phyloP scores from a whole-genome alignment of 2,888 invertebrate genomes.

The Acleris cristana region DNA sequence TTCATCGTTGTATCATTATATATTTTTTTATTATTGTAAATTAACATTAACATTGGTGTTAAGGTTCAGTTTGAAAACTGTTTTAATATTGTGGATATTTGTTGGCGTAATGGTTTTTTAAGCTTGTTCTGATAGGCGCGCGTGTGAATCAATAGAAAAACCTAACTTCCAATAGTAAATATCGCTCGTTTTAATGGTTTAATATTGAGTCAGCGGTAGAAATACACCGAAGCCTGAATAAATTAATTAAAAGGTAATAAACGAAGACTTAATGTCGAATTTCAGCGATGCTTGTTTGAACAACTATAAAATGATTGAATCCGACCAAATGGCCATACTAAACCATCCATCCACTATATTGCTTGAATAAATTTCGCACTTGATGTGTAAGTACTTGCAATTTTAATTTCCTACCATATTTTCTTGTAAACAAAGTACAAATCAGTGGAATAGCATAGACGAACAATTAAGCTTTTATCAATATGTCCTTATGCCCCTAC shows the following conservation, averaged over 20 bases:
- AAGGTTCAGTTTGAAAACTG: slow-evolving; percentile 27
- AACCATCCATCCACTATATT: slow-evolving; percentile 30
- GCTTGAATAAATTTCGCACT: slow-evolving; percentile 7
- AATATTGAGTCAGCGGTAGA: background rate
- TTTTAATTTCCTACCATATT: slow-evolving; percentile 24
- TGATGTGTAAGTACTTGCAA: slow-evolving; percentile 7
- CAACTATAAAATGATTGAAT: slow-evolving; percentile 18
- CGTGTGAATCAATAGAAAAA: slow-evolving; percentile 20
- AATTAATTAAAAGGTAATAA: background rate
- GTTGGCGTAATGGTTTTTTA: slow-evolving; percentile 27
- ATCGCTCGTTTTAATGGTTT: background rate
- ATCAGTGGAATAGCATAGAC: slow-evolving; percentile 26
- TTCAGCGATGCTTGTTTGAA: slow-evolving; percentile 23
- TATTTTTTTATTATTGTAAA: slow-evolving; percentile 52
- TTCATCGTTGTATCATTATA: slow-evolving; percentile 69
- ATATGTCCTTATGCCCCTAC: slow-evolving; percentile 26
- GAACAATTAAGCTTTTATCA: slow-evolving; percentile 28
- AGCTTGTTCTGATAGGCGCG: slow-evolving; percentile 12
- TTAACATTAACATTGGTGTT: slow-evolving; percentile 28
- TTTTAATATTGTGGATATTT: slow-evolving; percentile 31
- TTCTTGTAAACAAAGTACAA: slow-evolving; percentile 70
- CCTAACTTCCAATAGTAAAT: background rate
- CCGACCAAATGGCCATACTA: slow-evolving; percentile 15
- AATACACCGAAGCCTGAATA: background rate
- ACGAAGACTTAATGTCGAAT: slow-evolving; percentile 2